phyloP scores from a whole-genome alignment of 1,140 invertebrate genomes.

The Agrypnia vestita region DNA sequence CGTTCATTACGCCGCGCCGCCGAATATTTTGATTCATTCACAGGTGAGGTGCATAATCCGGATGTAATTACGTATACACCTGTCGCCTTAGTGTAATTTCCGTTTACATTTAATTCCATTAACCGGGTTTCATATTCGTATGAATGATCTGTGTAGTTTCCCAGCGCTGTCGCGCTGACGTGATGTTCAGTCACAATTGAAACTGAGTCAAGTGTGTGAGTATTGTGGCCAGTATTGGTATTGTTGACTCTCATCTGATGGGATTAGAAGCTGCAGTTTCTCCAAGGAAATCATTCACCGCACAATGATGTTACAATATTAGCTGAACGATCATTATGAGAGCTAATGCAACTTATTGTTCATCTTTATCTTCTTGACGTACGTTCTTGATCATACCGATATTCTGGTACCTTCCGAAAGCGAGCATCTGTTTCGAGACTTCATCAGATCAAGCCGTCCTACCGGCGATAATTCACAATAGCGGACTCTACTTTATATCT shows the following conservation, averaged over 20 bases:
- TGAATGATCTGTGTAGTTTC: neutral
- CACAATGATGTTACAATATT: neutral
- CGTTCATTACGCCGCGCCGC: no score
- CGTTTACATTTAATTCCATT: neutral
- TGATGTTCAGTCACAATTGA: conserved; percentile 19
- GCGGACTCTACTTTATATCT: no score
- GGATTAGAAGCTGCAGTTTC: conserved; percentile 22
- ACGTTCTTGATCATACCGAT: no score
- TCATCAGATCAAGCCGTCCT: no score
- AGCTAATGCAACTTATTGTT: no score
- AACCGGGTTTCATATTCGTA: conserved; percentile 17
- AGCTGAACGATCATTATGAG: neutral
- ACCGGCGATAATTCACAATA: no score
- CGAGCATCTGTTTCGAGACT: no score
- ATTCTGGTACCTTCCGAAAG: no score
- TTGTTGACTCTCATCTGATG: neutral
- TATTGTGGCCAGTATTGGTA: neutral
- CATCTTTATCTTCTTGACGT: no score
- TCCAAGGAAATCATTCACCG: neutral
- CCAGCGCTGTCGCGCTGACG: neutral
- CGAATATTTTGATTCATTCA: no score
- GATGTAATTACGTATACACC: neutral
- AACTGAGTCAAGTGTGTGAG: conserved; percentile 11
- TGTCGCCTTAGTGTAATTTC: neutral
- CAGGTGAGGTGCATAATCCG: neutral